Evolutionary conservation across 2,888 invertebrate species (phyloP).

Genomic region (Cryptocephalus primarius): DNA sequence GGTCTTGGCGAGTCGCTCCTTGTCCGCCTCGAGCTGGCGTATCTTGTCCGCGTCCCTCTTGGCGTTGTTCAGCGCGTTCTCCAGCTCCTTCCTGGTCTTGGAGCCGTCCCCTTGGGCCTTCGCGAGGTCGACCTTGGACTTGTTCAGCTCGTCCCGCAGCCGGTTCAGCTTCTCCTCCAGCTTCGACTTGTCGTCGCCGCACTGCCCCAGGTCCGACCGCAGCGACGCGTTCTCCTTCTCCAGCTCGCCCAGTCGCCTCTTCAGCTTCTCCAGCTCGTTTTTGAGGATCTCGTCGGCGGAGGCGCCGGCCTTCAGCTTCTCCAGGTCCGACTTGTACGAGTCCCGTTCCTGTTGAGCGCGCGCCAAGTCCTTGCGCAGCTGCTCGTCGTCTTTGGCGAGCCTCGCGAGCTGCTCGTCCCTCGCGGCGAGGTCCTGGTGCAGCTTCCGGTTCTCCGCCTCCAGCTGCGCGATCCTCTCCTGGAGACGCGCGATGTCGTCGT

Average conservation of each 20-base stretch:
- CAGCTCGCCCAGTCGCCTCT: constrained; percentile 6
- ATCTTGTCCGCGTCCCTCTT: constrained; percentile 13
- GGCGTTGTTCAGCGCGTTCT: constrained; percentile 7
- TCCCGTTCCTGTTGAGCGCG: constrained; percentile 10
- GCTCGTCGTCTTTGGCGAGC: constrained; percentile 9
- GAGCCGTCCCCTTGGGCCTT: background rate
- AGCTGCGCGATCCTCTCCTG: constrained; percentile 12
- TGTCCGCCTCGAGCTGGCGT: constrained; percentile 17
- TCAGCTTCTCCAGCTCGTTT: constrained; percentile 11
- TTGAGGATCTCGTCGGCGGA: constrained; percentile 4
- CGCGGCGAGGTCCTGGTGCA: constrained; percentile 10
- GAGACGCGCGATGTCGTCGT: constrained; percentile 15
- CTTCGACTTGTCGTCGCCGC: constrained; percentile 11
- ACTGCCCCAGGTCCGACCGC: constrained; percentile 10
- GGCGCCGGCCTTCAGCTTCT: constrained; percentile 7
- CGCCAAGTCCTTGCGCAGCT: constrained; percentile 6
- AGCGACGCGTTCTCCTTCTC: constrained; percentile 8
- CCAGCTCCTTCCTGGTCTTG: constrained; percentile 10
- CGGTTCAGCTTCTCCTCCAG: constrained; percentile 11
- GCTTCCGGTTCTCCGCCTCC: constrained; percentile 13
- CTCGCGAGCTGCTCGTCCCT: constrained; percentile 8
- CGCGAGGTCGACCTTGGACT: constrained; percentile 2
- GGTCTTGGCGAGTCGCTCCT: constrained; percentile 11
- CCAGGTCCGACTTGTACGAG: constrained; percentile 9
- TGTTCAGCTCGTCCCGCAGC: constrained; percentile 12